Conservation (phyloP, 2,113 vertebrate species). For the Myrmecobius fasciatus region DNA sequence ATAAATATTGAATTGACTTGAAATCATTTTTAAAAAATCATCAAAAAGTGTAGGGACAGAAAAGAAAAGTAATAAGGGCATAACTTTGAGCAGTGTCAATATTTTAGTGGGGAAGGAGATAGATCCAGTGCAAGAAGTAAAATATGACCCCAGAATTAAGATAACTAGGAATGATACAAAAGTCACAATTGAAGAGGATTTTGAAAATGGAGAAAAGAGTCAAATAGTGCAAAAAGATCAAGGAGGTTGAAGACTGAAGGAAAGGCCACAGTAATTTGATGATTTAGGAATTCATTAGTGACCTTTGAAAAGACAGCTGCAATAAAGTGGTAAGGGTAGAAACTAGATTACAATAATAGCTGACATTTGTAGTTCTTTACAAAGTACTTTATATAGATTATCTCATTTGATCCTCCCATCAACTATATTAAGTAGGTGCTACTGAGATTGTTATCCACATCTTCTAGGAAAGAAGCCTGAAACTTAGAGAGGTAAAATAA, state of each 20-base stretch:
- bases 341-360: not conserved
- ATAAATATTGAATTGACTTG: not conserved
- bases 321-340: not conserved
- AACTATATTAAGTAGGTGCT: not conserved
- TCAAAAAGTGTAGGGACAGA: not conserved
- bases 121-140: not conserved
- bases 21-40: not conserved
- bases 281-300: conserved; percentile 3
- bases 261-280: not conserved
- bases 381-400: not conserved
- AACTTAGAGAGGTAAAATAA: not conserved
- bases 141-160: not conserved
- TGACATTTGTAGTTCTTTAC: not conserved
- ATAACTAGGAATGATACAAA: not conserved
- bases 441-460: not conserved
- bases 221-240: not conserved
- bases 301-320: not conserved
- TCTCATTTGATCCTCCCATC: not conserved
- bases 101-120: not conserved
- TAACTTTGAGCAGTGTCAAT: not conserved
- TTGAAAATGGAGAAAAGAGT: not conserved
- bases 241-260: not conserved
- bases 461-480: not conserved
- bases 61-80: not conserved
- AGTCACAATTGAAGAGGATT: not conserved